Evolutionary conservation across 2,888 invertebrate species (phyloP), one percentile per base, ranked within the genome.

Genomic region (Asteroscopus sphinx): DNA sequence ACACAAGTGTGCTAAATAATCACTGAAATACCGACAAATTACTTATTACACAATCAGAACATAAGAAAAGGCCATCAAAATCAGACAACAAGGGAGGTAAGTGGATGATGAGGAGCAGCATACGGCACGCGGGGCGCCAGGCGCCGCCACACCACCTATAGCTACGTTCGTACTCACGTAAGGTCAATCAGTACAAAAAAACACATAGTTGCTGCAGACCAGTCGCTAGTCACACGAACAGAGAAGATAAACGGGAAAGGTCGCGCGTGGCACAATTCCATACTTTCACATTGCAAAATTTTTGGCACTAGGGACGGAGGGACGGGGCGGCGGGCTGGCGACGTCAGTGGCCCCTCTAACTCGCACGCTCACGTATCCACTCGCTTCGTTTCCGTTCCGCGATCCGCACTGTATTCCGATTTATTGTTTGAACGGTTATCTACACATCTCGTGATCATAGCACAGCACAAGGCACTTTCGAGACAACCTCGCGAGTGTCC

Each of bases 241-340:
- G 61, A 81, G 82, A 85, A 87, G 89, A 89, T 85, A 83, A 73
- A 83, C 84, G 82, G 89, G 88, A 90, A 88, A 92, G 90, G 91
- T 90, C 91, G 88, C 89, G 92, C 91, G 92, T 93, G 92, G 92
- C 93, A 92, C 92, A 88, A 90, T 92, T 92, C 88, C 84, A 88
- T 89, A 93, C 93, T 94, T 93, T 94, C 93, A 93, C 92, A 92
- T 94, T 94, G 93, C 93, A 93, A 94, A 94, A 93, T 91, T 90
- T 93, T 94, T 94, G 93, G 93, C 93, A 87, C 87, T 90, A 85
- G 85, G 89, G 89, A 90, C 89, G 85, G 90, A 89, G 87, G 88
- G 87, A 87, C 88, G 90, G 85, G 88, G 88, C 89, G 88, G 88
- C 85, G 87, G 82, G 84, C 85, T 85, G 85, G 80, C 93, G 89